Evolutionary conservation across 2,113 vertebrate genomes (phyloP), one percentile per base, ranked within the genome.

Genomic region (Chaenogobius annularis): DNA sequence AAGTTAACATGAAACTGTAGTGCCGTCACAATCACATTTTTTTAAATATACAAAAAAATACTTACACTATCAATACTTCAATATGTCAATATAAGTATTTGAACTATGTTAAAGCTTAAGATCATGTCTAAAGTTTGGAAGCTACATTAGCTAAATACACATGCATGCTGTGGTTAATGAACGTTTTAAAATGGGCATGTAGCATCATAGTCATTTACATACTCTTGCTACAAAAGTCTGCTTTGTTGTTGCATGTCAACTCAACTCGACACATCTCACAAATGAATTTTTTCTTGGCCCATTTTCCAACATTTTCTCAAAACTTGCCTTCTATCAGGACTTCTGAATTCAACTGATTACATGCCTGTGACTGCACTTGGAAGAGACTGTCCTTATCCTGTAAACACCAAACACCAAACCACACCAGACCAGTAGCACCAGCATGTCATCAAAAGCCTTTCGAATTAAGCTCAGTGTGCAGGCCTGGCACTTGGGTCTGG

Each of bases 371-470:
- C 47, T 64, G 61, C 69, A 3, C 17, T n/a, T 74, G 69, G 66
- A 26, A 50, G 54, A 56, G 19, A 17, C 17, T 66, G 56, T 59
- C 43, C 9, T 14, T 59, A 17, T 46, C 44, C 44, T 73, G 64
- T 22, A 55, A 78, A 50, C 26, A 20, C 75, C 58, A 73, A 31
- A 48, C 56, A 74, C 69, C 56, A 54, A 26, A 63, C 67, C 73
- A 54, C 75, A 70, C 58, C 68, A 43, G 80, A 86, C 85, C 88
- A 90, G 87, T 82, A 88, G 85, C 83, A 73, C 80, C 37, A 40
- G 37, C 37, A 40, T 40, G 79, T 74, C 81, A 88, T 90, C 85
- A 90, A 84, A 90, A 79, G 83, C 84, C 85, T 58, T n/a, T 80
- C 84, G 81, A 75, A 23, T 77, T 69, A 87, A 84, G 82, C 68